These are phyloP conservation scores for Pristionchus entomophagus DNA, from an alignment of 2,888 invertebrate genomes.

Conservation along the genomic window DNA sequence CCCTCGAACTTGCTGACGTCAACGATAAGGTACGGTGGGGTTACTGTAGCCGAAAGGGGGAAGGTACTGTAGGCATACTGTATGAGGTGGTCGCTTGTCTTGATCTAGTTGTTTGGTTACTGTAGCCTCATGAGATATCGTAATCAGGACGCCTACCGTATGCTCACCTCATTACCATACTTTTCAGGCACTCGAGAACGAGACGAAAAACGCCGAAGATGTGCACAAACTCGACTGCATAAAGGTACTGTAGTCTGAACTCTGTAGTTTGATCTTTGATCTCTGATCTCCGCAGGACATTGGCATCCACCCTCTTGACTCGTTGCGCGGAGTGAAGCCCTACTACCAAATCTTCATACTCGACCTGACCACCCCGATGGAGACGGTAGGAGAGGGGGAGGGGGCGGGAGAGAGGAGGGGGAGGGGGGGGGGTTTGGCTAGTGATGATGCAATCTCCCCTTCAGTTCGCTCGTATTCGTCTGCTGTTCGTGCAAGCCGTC, in stretches of 20 bases:
- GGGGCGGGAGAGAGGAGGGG: no score
- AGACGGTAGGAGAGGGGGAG: no score
- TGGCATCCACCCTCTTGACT: neutral
- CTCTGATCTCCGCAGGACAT: constrained; percentile 14
- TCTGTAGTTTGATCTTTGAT: constrained; percentile 3
- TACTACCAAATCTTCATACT: constrained; percentile 36
- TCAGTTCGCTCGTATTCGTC: constrained; percentile 4
- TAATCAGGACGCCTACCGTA: no score
- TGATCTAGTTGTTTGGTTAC: no score
- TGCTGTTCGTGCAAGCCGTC: constrained; percentile 10
- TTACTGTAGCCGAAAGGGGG: neutral
- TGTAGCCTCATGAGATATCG: no score
- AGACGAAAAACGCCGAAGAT: neutral
- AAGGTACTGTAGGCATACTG: no score
- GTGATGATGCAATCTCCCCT: neutral
- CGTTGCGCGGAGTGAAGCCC: neutral
- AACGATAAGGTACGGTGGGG: neutral
- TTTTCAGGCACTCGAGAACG: constrained; percentile 19
- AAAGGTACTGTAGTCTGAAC: neutral
- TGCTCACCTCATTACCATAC: no score
- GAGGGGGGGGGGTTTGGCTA: no score
- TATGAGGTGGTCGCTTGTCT: no score
- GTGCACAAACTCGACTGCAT: constrained; percentile 25
- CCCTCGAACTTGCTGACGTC: neutral
- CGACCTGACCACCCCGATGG: neutral